phyloP scores from a whole-genome alignment of 2,888 invertebrate species.

The Eristalis arbustorum region DNA sequence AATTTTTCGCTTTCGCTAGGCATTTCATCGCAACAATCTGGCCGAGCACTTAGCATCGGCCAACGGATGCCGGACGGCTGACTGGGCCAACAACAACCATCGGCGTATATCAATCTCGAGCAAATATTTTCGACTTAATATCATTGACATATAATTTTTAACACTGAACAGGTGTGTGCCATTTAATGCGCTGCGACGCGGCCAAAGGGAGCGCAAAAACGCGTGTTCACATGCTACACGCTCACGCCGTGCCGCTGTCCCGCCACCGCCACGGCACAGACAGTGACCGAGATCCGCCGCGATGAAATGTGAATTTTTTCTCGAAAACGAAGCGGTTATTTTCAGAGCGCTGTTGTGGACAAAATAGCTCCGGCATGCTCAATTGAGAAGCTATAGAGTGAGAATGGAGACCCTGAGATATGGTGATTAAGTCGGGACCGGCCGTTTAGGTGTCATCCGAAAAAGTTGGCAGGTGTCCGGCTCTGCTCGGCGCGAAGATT shows the following conservation, averaged over 20 bases:
- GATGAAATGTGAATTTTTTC: neutral
- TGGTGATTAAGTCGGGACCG: slow-evolving; percentile 45
- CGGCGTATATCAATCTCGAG: slow-evolving; percentile 65
- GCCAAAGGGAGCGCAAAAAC: slow-evolving; percentile 8
- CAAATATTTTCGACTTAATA: slow-evolving; percentile 73
- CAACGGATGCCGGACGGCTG: slow-evolving; percentile 2
- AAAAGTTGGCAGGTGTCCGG: slow-evolving; percentile 55
- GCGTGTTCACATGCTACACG: neutral
- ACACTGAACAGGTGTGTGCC: slow-evolving; percentile 74
- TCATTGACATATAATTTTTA: slow-evolving; percentile 75
- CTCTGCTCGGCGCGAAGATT: slow-evolving; percentile 48
- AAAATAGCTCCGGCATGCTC: slow-evolving; percentile 55
- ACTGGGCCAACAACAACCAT: slow-evolving; percentile 8
- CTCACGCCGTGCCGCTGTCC: neutral
- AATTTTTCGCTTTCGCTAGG: slow-evolving; percentile 66
- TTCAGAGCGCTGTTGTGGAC: slow-evolving; percentile 6
- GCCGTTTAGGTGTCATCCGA: slow-evolving; percentile 39
- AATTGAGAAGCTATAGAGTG: slow-evolving; percentile 50
- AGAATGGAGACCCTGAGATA: slow-evolving; percentile 44
- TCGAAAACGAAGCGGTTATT: neutral
- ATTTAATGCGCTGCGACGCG: slow-evolving; percentile 62
- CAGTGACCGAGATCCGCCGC: neutral
- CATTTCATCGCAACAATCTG: slow-evolving; percentile 64
- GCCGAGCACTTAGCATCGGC: slow-evolving; percentile 41
- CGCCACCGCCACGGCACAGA: neutral